A percentile compares a stretch with the other conserved stretches of the same genome.
These are phyloP conservation scores for Brachionus calyciflorus DNA, from an alignment of 1,140 invertebrate genomes.

Conservation along the genomic window DNA sequence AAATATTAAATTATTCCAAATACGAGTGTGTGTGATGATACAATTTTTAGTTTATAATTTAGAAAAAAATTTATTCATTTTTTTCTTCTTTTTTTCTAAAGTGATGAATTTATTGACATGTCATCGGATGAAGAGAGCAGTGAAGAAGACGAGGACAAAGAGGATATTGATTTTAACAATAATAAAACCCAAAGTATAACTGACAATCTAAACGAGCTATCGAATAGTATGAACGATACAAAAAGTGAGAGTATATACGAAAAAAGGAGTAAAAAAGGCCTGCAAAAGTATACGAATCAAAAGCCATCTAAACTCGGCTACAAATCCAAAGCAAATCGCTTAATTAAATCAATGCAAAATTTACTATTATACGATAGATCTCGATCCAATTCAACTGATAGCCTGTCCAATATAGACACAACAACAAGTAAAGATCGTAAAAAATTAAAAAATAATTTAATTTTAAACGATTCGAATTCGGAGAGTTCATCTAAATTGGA, in stretches of 20 bases:
- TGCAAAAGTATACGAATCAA: conserved; percentile 1
- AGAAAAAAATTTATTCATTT: background rate
- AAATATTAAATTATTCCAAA: too few species aligned
- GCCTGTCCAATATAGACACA: conserved; percentile 5
- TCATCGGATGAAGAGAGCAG: conserved; percentile 10
- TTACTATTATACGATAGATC: conserved; percentile 28
- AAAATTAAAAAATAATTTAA: background rate
- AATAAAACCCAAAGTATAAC: conserved; percentile 6
- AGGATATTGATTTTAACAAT: conserved; percentile 20
- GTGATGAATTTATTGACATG: conserved; percentile 13
- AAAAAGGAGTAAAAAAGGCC: background rate
- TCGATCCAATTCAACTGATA: conserved; percentile 29
- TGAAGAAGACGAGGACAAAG: conserved; percentile 32
- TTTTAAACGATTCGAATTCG: background rate
- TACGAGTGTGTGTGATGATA: too few species aligned
- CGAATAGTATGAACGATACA: background rate
- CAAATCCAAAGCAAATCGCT: conserved; percentile 15
- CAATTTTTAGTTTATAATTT: background rate
- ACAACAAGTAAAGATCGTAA: background rate
- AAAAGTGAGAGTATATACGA: conserved; percentile 18
- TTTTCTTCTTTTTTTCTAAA: background rate
- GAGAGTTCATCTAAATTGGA: conserved; percentile 4
- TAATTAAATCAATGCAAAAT: conserved; percentile 41
- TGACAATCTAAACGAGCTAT: background rate
- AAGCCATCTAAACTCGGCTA: conserved; percentile 7